Percentiles rank a stretch among this genome's conserved stretches.
Conservation (phyloP, 2,888 invertebrate species). For the Piscicola geometra region DNA sequence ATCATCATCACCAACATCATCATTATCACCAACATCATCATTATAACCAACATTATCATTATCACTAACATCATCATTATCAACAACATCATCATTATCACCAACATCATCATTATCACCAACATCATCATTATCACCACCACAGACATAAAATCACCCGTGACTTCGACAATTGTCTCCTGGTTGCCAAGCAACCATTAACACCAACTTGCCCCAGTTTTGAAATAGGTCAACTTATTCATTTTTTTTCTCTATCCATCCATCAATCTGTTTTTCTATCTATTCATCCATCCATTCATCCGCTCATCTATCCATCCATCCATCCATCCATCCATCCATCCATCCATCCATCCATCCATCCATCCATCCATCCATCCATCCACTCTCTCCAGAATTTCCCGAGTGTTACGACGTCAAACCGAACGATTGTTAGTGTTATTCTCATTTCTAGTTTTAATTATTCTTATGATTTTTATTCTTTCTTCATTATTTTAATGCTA, state of each 20-base stretch:
- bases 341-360: too few species aligned
- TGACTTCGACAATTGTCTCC: neutral
- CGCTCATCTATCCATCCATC: too few species aligned
- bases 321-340: too few species aligned
- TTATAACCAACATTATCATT: neutral
- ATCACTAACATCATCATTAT: constrained; percentile 6
- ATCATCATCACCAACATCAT: neutral
- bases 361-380: too few species aligned
- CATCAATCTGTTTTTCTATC: neutral
- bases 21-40: constrained; percentile 7
- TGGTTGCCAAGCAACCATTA: neutral
- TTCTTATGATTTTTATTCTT: neutral
- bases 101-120: neutral
- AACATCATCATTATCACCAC: constrained; percentile 2
- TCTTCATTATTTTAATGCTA: neutral
- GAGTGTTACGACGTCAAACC: neutral
- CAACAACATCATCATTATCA: neutral
- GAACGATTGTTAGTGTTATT: neutral
- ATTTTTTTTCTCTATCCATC: neutral
- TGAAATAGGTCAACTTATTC: constrained; percentile 4
- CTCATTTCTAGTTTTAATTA: neutral
- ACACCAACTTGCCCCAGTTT: constrained; percentile 5
- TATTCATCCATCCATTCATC: neutral
- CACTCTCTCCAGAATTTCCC: too few species aligned
- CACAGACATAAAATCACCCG: neutral